These are phyloP conservation scores for Danio albolineatus DNA, from an alignment of 2,797 vertebrate species.

Conservation along the genomic window DNA sequence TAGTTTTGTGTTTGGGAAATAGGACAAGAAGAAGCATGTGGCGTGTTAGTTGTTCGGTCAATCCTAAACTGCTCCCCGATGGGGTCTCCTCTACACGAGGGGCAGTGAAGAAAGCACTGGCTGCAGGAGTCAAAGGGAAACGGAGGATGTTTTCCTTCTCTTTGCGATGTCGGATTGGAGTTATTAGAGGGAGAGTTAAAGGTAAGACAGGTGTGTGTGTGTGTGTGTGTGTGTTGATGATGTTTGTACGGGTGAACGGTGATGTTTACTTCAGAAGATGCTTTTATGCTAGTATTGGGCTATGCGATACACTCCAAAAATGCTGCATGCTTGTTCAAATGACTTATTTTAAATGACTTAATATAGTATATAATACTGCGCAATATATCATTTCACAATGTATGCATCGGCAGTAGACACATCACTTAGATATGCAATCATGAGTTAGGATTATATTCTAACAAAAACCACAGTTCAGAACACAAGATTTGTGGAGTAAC, in stretches of 20 bases:
- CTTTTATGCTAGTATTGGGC: too few relatives aligned
- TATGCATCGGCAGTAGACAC: too few relatives aligned
- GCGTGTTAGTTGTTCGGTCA: constrained; percentile 57
- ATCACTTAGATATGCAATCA: too few relatives aligned
- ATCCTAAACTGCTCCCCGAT: constrained; percentile 69
- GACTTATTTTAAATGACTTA: too few relatives aligned
- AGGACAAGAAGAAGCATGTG: constrained; percentile 49
- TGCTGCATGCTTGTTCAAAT: too few relatives aligned
- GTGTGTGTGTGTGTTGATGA: background rate
- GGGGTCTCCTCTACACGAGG: constrained; percentile 66
- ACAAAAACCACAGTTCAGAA: too few relatives aligned
- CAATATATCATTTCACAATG: too few relatives aligned
- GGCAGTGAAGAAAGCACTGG: constrained; percentile 66
- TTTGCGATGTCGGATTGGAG: constrained; percentile 78
- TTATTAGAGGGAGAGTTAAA: constrained; percentile 75
- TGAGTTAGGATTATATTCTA: too few relatives aligned
- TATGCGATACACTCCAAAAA: too few relatives aligned
- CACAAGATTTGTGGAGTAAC: too few relatives aligned
- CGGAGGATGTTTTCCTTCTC: constrained; percentile 80
- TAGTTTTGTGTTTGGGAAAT: background rate
- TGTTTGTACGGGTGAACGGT: background rate
- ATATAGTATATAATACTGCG: too few relatives aligned
- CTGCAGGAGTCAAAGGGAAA: constrained; percentile 67
- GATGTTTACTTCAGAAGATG: too few relatives aligned
- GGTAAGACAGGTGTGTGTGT: constrained; percentile 20